Base-by-base conservation (phyloP, 2,888 invertebrate species). In the Erebia aethiops region DNA sequence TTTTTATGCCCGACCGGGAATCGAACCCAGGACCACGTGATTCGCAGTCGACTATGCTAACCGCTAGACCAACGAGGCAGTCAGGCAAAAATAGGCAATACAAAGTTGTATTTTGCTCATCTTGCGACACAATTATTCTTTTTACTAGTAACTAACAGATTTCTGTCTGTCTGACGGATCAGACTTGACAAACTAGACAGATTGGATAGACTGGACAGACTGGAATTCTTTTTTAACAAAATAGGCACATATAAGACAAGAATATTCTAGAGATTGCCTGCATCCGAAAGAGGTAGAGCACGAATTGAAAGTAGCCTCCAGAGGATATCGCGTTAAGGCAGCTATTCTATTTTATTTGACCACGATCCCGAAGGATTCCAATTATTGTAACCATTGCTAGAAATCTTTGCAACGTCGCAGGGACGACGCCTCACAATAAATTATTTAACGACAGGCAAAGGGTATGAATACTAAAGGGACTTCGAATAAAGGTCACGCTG, bases 361-460 rank as follows among this genome's bases (percentile, higher is more conserved):
- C 56, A 26, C 56, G 60, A 41, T 60, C 60, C 60, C 41, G n/a
- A n/a, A n/a, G 60, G 60, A 60, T 60, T 35, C 26, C 57, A 58
- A 14, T 58, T 43, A 11, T 9, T 41, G 60, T 41, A 41, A 60
- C 43, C 41, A 41, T 43, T 60, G 60, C 43, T 60, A 43, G 60
- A 60, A 43, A 43, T 60, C 60, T 43, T n/a, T 60, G n/a, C 35
- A 60, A 60, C 43, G 56, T 60, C 10, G 41, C 41, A 60, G 60
- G 60, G 41, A 60, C 41, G 41, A 60, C 41, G n/a, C n/a, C 60
- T 41, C n/a, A 41, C 41, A 60, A 41, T 60, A 60, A 60, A 60
- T 60, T 60, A 60, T 60, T 60, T n/a, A 41, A 41, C 41, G 41
- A 41, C 16, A 16, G 60, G 57, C 57, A 58, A 41, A 60, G 60